Percentiles rank a stretch among this genome's conserved stretches.
These are phyloP conservation scores for Perca fluviatilis DNA, from an alignment of 2,113 vertebrate species.

Conservation along the genomic window DNA sequence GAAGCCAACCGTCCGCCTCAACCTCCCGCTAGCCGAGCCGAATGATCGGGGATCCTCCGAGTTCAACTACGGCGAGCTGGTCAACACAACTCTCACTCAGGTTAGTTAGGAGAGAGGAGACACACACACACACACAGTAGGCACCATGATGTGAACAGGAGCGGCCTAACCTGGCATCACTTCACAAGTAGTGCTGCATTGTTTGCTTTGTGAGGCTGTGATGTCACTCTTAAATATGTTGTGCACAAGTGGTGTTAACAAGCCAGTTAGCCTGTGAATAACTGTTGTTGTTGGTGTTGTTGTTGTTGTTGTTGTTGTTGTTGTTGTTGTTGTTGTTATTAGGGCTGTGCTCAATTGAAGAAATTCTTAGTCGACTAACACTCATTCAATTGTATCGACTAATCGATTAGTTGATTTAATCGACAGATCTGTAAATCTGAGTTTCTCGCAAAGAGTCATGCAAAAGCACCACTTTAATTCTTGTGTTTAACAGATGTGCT, in stretches of 20 bases:
- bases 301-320: no score
- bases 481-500: no score
- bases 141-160: conserved; percentile 2
- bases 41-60: conserved; percentile 92
- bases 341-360: no score
- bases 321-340: no score
- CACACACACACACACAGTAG: neutral
- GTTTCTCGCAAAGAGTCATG: no score
- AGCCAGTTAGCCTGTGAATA: neutral
- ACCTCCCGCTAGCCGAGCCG: conserved; percentile 90
- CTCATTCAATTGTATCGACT: no score
- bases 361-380: no score
- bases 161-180: conserved; percentile 29
- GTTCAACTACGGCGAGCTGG: conserved; percentile 95
- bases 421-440: no score
- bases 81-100: conserved; percentile 81
- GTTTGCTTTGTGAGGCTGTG: neutral
- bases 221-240: neutral
- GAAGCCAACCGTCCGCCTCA: conserved; percentile 90
- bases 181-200: neutral
- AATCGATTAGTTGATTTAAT: no score
- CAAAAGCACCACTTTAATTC: no score
- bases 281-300: neutral
- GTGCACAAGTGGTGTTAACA: neutral
- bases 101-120: conserved; percentile 45